phyloP scores from a whole-genome alignment of 2,797 vertebrate species.

The Natrix natrix region DNA sequence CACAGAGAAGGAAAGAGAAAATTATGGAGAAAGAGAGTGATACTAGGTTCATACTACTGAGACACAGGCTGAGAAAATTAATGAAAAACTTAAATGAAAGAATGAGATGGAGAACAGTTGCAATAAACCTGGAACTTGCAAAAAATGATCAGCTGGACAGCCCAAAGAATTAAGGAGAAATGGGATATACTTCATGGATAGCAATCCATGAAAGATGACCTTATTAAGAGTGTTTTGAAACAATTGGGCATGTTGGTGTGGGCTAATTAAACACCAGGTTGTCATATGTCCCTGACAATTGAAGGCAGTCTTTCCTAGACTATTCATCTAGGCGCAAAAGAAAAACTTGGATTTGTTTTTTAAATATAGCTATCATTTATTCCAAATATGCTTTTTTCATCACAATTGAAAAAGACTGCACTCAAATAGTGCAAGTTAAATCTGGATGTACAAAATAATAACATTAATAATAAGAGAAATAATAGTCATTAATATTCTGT shows the following conservation, averaged over 20 bases:
- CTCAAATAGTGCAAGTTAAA: background rate
- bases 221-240: background rate
- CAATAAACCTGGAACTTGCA: background rate
- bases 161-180: background rate
- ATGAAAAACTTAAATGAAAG: background rate
- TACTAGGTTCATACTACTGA: background rate
- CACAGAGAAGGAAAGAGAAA: background rate
- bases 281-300: background rate
- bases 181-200: background rate
- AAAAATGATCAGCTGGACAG: background rate
- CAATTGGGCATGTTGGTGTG: background rate
- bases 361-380: slow-evolving; percentile 7
- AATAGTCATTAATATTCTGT: background rate
- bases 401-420: background rate
- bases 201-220: background rate
- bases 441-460: background rate
- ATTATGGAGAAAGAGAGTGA: background rate
- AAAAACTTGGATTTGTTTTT: background rate
- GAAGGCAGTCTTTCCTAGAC: background rate
- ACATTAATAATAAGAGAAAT: background rate
- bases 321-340: background rate
- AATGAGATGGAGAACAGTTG: background rate
- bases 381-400: background rate
- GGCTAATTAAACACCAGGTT: slow-evolving; percentile 8
- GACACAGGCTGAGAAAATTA: background rate